These are phyloP conservation scores for Lydus trimaculatus DNA, from an alignment of 2,888 invertebrate species.

Conservation along the genomic window DNA sequence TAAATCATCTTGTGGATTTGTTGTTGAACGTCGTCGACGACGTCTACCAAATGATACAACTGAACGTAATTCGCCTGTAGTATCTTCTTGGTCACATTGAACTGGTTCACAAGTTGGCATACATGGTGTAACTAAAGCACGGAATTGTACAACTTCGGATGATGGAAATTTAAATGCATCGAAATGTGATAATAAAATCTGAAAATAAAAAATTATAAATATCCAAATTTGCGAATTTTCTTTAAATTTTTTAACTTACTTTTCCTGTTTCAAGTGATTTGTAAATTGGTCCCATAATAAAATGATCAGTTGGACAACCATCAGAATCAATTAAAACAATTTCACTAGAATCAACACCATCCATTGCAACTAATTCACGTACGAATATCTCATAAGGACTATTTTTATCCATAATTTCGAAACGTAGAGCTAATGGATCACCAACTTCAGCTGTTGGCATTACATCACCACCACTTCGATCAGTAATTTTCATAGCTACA, in stretches of 20 bases:
- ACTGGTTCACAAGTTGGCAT: constrained; percentile 94
- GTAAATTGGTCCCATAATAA: constrained; percentile 92
- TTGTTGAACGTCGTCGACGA: constrained; percentile 69
- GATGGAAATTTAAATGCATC: constrained; percentile 97
- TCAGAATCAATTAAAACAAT: constrained; percentile 90
- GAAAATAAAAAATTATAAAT: constrained; percentile 49
- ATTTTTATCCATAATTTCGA: constrained; percentile 91
- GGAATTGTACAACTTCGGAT: constrained; percentile 93
- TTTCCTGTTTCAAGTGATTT: constrained; percentile 82
- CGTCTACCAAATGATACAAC: constrained; percentile 84
- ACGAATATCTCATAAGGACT: constrained; percentile 97
- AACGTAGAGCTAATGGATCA: constrained; percentile 88
- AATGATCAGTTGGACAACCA: constrained; percentile 93
- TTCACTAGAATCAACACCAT: constrained; percentile 91
- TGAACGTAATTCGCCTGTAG: constrained; percentile 82
- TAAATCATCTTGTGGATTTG: constrained; percentile 76
- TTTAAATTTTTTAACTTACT: constrained; percentile 61
- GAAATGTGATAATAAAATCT: constrained; percentile 88
- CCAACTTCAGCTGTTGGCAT: constrained; percentile 91
- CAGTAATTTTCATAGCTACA: constrained; percentile 92
- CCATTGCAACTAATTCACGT: constrained; percentile 92
- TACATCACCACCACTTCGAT: constrained; percentile 82
- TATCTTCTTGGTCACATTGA: constrained; percentile 85
- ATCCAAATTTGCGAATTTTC: neutral
- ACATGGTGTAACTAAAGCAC: constrained; percentile 93